Base-by-base conservation (phyloP, 2,888 invertebrate species). In the Drosophila borealis region DNA sequence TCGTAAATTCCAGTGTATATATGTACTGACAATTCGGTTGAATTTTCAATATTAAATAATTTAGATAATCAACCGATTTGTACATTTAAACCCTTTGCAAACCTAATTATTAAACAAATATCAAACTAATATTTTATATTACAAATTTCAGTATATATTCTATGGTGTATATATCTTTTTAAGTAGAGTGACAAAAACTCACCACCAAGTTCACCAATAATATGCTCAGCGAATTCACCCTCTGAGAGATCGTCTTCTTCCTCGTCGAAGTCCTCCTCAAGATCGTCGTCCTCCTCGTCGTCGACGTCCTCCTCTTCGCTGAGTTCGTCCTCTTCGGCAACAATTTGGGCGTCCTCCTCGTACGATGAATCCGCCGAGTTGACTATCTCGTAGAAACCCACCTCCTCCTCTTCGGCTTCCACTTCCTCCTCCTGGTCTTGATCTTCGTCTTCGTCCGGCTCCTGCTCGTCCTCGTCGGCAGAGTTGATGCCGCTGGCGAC, bases 161-260 rank as follows among this genome's bases (percentile, higher is more conserved):
- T 19, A 49, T 19, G 33, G 37, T 64, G 14, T 42, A 21, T 10
- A 19, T 49, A 14, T 33, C 0, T 17, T 5, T 37, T 10, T 34
- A 29, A 42, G 5, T 14, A 9, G 36, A 25, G 25, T 9, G 25
- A 19, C 11, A 21, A 6, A 51, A 57, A 90, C 84, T 85, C 57
- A 85, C 84, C 84, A 83, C 89, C 88, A 74, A 85, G 80, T 80
- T 89, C 89, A 64, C 81, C 81, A 67, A 88, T 78, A 63, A 90
- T 75, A 69, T 84, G 83, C 60, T 85, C 82, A 61, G 88, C 89
- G 61, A 86, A 78, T 72, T 90, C 90, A 69, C 78, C 86, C 50
- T 90, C 89, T 29, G 78, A 81, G 62, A 88, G 77, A 44, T 78
- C 79, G 39, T 80, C 83, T 56, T 75, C 88, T 48, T 80, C 86